phyloP scores from a whole-genome alignment of 2,888 invertebrate genomes.

The Troilus luridus region DNA sequence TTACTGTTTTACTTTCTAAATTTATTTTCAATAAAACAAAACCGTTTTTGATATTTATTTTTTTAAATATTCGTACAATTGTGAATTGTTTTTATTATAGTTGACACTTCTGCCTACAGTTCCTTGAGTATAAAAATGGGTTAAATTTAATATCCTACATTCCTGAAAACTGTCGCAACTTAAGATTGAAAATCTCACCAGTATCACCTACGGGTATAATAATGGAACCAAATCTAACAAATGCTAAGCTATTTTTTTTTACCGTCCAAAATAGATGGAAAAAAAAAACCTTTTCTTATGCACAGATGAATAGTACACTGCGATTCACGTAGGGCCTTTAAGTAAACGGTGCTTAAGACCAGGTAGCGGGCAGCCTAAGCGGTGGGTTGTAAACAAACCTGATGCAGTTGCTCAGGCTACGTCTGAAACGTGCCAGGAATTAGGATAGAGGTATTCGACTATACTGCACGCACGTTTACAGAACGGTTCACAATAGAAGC shows the following conservation, averaged over 20 bases:
- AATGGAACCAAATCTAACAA: neutral
- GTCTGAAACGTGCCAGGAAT: conserved; percentile 36
- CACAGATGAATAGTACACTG: neutral
- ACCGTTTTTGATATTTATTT: too few species aligned
- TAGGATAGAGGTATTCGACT: neutral
- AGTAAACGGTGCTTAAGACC: conserved; percentile 35
- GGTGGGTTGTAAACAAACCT: conserved; percentile 37
- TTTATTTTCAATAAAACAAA: too few species aligned
- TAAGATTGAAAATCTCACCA: neutral
- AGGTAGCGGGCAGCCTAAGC: neutral
- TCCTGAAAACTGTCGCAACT: too few species aligned
- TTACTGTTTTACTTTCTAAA: neutral
- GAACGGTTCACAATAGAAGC: neutral
- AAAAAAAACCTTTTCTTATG: neutral
- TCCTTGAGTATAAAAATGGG: too few species aligned
- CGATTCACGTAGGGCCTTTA: neutral
- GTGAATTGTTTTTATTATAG: too few species aligned
- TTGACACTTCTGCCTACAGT: too few species aligned
- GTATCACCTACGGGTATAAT: neutral
- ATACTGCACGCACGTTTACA: neutral
- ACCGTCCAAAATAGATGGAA: neutral
- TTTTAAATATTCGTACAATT: too few species aligned
- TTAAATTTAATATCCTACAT: too few species aligned
- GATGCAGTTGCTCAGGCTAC: neutral
- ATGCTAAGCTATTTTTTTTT: neutral